These are phyloP conservation scores for Bradysia coprophila DNA, from an alignment of 1,140 invertebrate species.

Conservation along the genomic window DNA sequence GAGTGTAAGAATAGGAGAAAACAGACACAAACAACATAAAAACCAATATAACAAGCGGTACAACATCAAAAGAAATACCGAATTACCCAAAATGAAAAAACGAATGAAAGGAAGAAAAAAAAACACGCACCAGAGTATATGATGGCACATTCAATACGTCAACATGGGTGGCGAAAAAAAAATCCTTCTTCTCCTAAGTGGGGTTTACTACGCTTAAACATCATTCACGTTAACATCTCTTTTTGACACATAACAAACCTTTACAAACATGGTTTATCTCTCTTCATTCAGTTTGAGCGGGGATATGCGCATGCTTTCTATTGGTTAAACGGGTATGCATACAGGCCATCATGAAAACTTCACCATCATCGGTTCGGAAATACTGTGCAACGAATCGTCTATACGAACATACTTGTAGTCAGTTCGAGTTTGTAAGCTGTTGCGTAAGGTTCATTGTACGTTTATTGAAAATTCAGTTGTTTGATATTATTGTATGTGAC, in stretches of 20 bases:
- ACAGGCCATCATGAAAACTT: not conserved
- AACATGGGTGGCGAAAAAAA: not conserved
- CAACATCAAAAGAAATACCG: not conserved
- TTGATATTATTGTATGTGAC: too few relatives aligned
- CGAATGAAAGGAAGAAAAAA: too few relatives aligned
- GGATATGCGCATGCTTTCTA: not conserved
- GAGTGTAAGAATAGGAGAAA: not conserved
- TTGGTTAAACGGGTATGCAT: not conserved
- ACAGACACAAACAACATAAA: not conserved
- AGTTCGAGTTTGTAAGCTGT: not conserved
- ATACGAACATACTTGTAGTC: not conserved
- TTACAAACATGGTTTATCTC: not conserved
- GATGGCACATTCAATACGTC: not conserved
- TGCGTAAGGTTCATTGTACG: too few relatives aligned
- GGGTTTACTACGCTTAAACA: not conserved
- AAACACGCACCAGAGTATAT: not conserved
- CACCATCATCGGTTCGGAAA: not conserved
- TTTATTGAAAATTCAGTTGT: too few relatives aligned
- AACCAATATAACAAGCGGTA: not conserved
- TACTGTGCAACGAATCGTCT: too few relatives aligned
- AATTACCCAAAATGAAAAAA: too few relatives aligned
- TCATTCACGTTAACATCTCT: not conserved
- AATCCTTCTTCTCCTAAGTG: not conserved
- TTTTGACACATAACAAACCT: not conserved
- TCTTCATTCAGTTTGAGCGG: not conserved